A percentile compares a stretch with the other conserved stretches of the same genome.
Evolutionary conservation across 2,888 invertebrate species (phyloP).

Genomic region (Campaea margaritaria): DNA sequence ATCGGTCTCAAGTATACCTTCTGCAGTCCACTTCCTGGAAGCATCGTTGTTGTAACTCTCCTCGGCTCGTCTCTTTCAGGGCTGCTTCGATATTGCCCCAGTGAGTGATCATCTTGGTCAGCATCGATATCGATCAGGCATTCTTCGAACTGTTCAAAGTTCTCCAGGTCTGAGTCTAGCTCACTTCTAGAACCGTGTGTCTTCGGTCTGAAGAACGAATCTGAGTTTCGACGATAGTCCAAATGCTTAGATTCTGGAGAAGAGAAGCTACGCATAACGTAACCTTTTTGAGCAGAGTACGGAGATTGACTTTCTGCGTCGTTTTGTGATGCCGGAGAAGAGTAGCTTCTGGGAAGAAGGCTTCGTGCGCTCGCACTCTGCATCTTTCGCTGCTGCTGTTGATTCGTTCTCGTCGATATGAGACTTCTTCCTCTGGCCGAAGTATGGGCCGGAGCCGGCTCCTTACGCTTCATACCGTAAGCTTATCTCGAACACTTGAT

Average conservation of each 20-base stretch:
- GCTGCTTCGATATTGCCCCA: conserved; percentile 61
- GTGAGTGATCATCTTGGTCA: conserved; percentile 64
- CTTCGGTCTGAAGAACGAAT: conserved; percentile 69
- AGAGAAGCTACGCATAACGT: conserved; percentile 73
- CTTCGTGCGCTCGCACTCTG: conserved; percentile 60
- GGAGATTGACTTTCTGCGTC: conserved; percentile 53
- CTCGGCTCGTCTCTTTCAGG: conserved; percentile 72
- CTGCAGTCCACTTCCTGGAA: conserved; percentile 79
- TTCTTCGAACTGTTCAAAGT: conserved; percentile 76
- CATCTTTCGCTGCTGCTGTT: conserved; percentile 70
- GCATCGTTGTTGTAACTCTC: conserved; percentile 68
- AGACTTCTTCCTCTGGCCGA: conserved; percentile 68
- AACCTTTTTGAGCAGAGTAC: conserved; percentile 54
- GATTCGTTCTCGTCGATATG: conserved; percentile 71
- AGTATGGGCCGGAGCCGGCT: conserved; percentile 55
- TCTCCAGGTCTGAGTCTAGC: conserved; percentile 75
- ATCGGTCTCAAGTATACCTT: conserved; percentile 71
- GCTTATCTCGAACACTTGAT: conserved; percentile 35
- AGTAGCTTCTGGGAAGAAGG: conserved; percentile 74
- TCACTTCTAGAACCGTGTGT: conserved; percentile 71
- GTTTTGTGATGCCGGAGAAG: conserved; percentile 69
- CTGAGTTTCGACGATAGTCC: conserved; percentile 68
- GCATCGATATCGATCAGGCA: conserved; percentile 77
- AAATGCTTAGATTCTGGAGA: conserved; percentile 72
- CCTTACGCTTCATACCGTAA: conserved; percentile 70